Percentiles rank a stretch among this genome's conserved stretches.
phyloP scores from a whole-genome alignment of 2,113 vertebrate species.

The Perca fluviatilis region DNA sequence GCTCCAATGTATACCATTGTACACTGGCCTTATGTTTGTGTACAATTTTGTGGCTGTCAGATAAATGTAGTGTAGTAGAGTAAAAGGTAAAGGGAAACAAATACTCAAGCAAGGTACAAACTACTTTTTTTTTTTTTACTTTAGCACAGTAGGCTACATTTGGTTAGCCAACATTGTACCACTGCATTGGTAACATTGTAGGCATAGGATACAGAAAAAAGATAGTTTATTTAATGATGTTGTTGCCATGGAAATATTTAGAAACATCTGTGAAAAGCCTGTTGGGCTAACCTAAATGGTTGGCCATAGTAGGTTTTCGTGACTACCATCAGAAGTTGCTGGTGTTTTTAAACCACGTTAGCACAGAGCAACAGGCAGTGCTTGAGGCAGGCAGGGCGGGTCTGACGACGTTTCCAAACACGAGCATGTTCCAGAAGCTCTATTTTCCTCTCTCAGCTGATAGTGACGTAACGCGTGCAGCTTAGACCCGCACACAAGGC shows the following conservation, averaged over 20 bases:
- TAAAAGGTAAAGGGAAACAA: background rate
- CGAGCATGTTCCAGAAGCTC: conserved; percentile 78
- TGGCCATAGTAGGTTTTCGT: too few relatives aligned
- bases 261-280: too few relatives aligned
- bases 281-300: background rate
- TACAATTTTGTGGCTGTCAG: background rate
- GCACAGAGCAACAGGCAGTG: conserved; percentile 27
- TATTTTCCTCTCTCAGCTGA: conserved; percentile 64
- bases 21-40: background rate
- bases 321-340: background rate
- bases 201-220: too few relatives aligned
- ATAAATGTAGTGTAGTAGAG: background rate
- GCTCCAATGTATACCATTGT: background rate
- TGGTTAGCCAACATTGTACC: background rate
- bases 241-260: too few relatives aligned
- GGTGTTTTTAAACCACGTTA: background rate
- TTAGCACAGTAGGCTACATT: too few relatives aligned
- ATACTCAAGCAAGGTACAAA: too few relatives aligned
- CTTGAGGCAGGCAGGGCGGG: conserved; percentile 46
- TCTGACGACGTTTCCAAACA: conserved; percentile 41
- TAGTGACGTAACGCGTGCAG: conserved; percentile 72
- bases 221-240: too few relatives aligned
- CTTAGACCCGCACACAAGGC: background rate
- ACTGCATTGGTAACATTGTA: background rate
- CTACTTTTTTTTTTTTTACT: too few relatives aligned